A percentile compares a stretch with the other conserved stretches of the same genome.
Evolutionary conservation across 2,797 vertebrate species (phyloP).

Genomic region (Siniperca obscura): DNA sequence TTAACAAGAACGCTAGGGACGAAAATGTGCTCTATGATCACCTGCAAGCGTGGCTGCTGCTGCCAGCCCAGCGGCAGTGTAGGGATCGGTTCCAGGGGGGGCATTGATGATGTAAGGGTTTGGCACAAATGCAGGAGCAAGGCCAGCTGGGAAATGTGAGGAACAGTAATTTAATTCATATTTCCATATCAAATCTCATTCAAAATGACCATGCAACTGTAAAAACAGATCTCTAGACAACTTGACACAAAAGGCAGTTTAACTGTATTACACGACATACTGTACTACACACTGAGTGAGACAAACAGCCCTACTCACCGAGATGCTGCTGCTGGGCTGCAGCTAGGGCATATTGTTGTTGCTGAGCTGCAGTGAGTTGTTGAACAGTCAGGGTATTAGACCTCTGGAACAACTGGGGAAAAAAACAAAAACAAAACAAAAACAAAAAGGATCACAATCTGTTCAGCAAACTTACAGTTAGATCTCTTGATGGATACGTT

Average conservation of each 20-base stretch:
- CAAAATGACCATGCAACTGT: conserved; percentile 5
- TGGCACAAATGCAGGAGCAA: conserved; percentile 99
- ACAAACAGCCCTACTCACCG: conserved; percentile 82
- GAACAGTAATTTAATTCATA: conserved; percentile 42
- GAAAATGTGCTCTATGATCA: conserved; percentile 62
- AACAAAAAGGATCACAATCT: conserved; percentile 10
- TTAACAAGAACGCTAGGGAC: background rate
- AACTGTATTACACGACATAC: background rate
- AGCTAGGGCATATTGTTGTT: conserved; percentile 96
- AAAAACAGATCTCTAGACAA: background rate
- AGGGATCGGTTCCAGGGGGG: conserved; percentile 96
- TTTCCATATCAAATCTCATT: conserved; percentile 28
- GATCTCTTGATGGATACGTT: background rate
- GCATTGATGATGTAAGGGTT: conserved; percentile 98
- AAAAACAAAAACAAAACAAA: too few species aligned
- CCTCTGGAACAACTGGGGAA: conserved; percentile 93
- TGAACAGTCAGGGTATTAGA: conserved; percentile 94
- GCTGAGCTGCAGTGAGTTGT: conserved; percentile 95
- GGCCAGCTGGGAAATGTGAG: conserved; percentile 85
- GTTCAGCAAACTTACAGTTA: conserved; percentile 9
- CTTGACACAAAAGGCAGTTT: background rate
- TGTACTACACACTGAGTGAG: background rate
- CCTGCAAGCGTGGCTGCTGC: conserved; percentile 96
- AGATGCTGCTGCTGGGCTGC: conserved; percentile 96
- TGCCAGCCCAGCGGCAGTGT: conserved; percentile 95